Base-by-base conservation (phyloP, 2,113 vertebrate species). In the Willisornis vidua region DNA sequence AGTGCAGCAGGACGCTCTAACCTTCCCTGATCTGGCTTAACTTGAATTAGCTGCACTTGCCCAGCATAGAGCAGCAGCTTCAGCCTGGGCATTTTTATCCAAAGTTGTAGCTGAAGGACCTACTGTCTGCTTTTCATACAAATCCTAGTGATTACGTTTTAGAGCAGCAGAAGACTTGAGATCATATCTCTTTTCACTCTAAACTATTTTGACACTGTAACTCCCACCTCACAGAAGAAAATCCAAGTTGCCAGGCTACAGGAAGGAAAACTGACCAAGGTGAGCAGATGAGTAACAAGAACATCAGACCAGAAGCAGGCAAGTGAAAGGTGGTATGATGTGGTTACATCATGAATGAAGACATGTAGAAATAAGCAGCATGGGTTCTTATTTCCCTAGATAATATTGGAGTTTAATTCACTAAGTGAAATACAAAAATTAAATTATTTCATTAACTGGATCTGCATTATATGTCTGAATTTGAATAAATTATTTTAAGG, bases 401-500 rank as follows among this genome's bases (percentile, higher is more conserved):
- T 55, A 90, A 77, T 29, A 26, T 15, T 2, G 1, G 33, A 45
- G 18, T 9, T 88, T 51, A 90, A 84, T 80, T 93, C 82, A 93
- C 19, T 23, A 23, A 84, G 7, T 22, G 19, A 92, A 93, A 94
- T 55, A 67, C 3, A 94, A 89, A 92, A 91, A 12, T 52, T 39
- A 54, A 88, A 43, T n/a, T 4, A 66, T 45, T 68, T 5, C 77
- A 93, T 90, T 95, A 95, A 87, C 43, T 90, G 46, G 23, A 86
- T 45, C 59, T 77, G 29, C 59, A 95, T 86, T 87, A 91, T 81
- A 84, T 76, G 24, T 66, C 84, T 96, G 78, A 79, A 86, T 94
- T 93, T 91, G 61, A 67, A 89, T 66, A 49, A 54, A 72, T 87
- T 90, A 80, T 82, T 94, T 92, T 85, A 75, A 95, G 70, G 79